Evolutionary conservation across 2,888 invertebrate genomes (phyloP).

Genomic region (Parnassius mnemosyne): DNA sequence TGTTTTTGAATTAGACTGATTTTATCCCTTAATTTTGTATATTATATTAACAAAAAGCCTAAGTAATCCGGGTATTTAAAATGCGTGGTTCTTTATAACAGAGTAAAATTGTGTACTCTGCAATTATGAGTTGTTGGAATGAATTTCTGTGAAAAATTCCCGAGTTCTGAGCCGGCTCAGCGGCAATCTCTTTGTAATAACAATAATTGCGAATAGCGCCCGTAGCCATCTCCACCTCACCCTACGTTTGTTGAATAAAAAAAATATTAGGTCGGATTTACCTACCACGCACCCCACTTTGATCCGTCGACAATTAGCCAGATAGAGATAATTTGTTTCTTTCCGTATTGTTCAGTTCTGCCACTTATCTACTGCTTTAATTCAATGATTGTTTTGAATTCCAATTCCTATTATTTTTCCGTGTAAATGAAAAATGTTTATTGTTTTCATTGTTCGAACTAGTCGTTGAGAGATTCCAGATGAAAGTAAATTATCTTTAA

Average conservation of each 20-base stretch:
- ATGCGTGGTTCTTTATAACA: slow-evolving; percentile 5
- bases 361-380: slow-evolving; percentile 56
- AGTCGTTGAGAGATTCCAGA: too few species aligned
- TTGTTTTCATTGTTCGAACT: neutral
- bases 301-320: slow-evolving; percentile 74
- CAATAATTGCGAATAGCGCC: slow-evolving; percentile 76
- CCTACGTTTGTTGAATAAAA: slow-evolving; percentile 48
- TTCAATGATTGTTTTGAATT: slow-evolving; percentile 64
- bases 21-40: slow-evolving; percentile 35
- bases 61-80: neutral
- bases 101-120: slow-evolving; percentile 29
- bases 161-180: slow-evolving; percentile 67
- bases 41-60: neutral
- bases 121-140: slow-evolving; percentile 57
- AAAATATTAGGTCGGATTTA: slow-evolving; percentile 65
- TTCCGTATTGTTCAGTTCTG: slow-evolving; percentile 49
- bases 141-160: slow-evolving; percentile 63
- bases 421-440: slow-evolving; percentile 45
- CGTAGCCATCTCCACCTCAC: slow-evolving; percentile 52
- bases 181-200: slow-evolving; percentile 77
- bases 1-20: too few species aligned
- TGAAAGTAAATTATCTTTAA: too few species aligned
- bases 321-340: slow-evolving; percentile 73
- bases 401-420: slow-evolving; percentile 38
- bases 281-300: slow-evolving; percentile 54